Percentiles rank a stretch among this genome's conserved stretches.
phyloP scores from a whole-genome alignment of 2,797 vertebrate species.

The Chrosomus eos region DNA sequence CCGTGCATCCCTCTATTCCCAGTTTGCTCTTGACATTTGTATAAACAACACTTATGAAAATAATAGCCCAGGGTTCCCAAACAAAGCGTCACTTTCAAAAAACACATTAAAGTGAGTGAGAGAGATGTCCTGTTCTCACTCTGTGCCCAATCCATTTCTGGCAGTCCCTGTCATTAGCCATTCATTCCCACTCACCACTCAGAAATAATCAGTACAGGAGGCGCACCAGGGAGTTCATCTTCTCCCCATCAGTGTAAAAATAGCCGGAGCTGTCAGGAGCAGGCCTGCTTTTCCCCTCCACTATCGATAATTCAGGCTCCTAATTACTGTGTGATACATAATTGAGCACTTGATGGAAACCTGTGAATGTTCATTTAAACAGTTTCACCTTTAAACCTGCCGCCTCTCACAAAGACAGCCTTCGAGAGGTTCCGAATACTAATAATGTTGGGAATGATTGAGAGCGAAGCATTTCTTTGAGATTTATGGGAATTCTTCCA shows the following conservation, averaged over 20 bases:
- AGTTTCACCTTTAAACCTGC: slow-evolving; percentile 54
- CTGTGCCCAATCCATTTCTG: slow-evolving; percentile 46
- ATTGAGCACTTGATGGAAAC: slow-evolving; percentile 54
- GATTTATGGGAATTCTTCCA: background rate
- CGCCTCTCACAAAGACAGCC: slow-evolving; percentile 26
- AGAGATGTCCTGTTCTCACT: slow-evolving; percentile 23
- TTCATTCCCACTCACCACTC: slow-evolving; percentile 54
- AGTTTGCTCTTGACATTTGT: slow-evolving; percentile 40
- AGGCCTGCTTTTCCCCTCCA: slow-evolving; percentile 48
- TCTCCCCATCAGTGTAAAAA: slow-evolving; percentile 70
- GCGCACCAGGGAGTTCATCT: slow-evolving; percentile 52
- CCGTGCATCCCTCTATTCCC: background rate
- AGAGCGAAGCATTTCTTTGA: background rate
- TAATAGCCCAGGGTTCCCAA: slow-evolving; percentile 43
- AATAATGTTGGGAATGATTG: slow-evolving; percentile 34
- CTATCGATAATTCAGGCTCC: slow-evolving; percentile 61
- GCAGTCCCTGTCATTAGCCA: slow-evolving; percentile 53
- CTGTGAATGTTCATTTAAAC: slow-evolving; percentile 56
- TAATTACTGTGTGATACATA: slow-evolving; percentile 63
- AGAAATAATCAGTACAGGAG: slow-evolving; percentile 57
- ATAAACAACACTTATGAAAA: slow-evolving; percentile 43
- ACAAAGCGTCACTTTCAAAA: slow-evolving; percentile 8
- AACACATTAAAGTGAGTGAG: slow-evolving; percentile 40
- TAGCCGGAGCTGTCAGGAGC: slow-evolving; percentile 71
- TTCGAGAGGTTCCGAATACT: slow-evolving; percentile 37